Evolutionary conservation across 2,888 invertebrate genomes (phyloP).

Genomic region (Lithosia quadra): DNA sequence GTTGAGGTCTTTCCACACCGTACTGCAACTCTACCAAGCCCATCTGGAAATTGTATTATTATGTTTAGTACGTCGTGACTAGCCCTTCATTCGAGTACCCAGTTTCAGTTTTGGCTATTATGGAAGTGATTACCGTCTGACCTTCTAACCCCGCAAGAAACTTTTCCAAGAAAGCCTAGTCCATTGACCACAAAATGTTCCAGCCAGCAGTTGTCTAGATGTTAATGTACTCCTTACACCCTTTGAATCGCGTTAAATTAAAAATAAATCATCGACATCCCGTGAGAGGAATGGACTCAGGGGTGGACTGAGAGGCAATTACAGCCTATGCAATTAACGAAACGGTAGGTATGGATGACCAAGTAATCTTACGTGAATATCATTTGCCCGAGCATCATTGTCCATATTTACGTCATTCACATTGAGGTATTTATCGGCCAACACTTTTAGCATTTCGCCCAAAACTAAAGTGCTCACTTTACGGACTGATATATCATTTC

Average conservation of each 20-base stretch:
- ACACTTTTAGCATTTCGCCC: slow-evolving; percentile 74
- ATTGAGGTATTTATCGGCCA: slow-evolving; percentile 73
- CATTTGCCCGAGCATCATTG: slow-evolving; percentile 59
- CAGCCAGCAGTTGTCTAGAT: too few species aligned
- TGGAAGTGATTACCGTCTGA: neutral
- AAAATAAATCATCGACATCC: too few species aligned
- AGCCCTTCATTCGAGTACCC: neutral
- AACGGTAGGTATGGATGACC: too few species aligned
- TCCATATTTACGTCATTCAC: slow-evolving; percentile 50
- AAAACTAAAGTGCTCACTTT: slow-evolving; percentile 77
- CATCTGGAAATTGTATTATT: slow-evolving; percentile 61
- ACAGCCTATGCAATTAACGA: too few species aligned
- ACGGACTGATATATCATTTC: slow-evolving; percentile 68
- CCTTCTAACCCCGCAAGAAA: too few species aligned
- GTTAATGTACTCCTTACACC: too few species aligned
- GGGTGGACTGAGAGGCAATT: too few species aligned
- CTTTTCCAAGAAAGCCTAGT: too few species aligned
- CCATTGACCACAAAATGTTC: too few species aligned
- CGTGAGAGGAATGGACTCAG: too few species aligned
- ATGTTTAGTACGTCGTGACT: neutral
- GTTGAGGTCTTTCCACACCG: slow-evolving; percentile 73
- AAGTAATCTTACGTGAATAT: slow-evolving; percentile 71
- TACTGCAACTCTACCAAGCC: slow-evolving; percentile 76
- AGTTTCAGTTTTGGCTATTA: neutral
- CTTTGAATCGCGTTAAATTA: too few species aligned